A percentile compares a stretch with the other conserved stretches of the same genome.
Conservation (phyloP, 37 sponge, comb jelly and placozoan genomes). For the Corticium candelabrum region DNA sequence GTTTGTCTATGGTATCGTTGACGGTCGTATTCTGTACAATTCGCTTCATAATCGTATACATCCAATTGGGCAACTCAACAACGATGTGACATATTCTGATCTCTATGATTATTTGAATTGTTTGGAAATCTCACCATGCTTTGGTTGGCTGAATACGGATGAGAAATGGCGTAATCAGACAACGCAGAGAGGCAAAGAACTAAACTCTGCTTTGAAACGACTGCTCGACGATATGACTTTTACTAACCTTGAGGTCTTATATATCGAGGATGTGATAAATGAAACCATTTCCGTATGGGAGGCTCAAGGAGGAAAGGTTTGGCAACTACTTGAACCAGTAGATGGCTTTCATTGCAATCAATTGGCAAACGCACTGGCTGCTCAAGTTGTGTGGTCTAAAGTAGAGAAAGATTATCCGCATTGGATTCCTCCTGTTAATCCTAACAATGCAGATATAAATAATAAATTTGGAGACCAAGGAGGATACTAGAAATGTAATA, state of each 20-base stretch:
- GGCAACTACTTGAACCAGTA: conserved; percentile 84
- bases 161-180: conserved; percentile 75
- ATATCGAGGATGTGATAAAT: conserved; percentile 51
- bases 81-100: conserved; percentile 69
- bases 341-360: conserved; percentile 92
- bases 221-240: conserved; percentile 42
- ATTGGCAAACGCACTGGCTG: conserved; percentile 42
- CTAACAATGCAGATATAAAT: conserved; percentile 56
- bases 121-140: conserved; percentile 76
- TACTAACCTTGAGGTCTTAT: conserved; percentile 50
- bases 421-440: conserved; percentile 65
- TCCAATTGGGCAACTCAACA: conserved; percentile 54
- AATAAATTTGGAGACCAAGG: conserved; percentile 80
- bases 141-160: conserved; percentile 88
- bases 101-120: conserved; percentile 88
- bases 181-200: conserved; percentile 56
- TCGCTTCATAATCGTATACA: conserved; percentile 58
- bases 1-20: conserved; percentile 55
- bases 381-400: conserved; percentile 43
- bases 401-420: conserved; percentile 27
- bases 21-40: conserved; percentile 76
- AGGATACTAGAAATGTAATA: conserved; percentile 37
- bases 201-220: conserved; percentile 43
- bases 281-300: conserved; percentile 40
- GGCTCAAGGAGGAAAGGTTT: conserved; percentile 42